Evolutionary conservation across 1,140 invertebrate genomes (phyloP).

Genomic region (Orius insidiosus): DNA sequence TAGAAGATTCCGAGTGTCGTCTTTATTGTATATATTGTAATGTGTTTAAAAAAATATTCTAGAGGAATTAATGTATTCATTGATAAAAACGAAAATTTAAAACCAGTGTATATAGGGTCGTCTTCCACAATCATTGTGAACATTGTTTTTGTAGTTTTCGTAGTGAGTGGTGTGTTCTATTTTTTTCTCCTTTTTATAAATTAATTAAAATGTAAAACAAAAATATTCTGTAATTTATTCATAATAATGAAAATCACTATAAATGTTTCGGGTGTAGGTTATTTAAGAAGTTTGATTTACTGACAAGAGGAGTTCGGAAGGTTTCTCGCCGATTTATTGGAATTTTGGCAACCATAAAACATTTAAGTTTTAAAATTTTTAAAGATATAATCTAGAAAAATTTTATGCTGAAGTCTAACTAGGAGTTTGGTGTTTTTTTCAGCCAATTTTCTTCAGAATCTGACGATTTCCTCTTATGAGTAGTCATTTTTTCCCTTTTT

Average conservation of each 20-base stretch:
- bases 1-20: constrained; percentile 1
- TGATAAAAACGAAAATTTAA: background rate
- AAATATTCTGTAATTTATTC: constrained; percentile 1
- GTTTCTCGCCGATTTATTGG: background rate
- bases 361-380: too few species aligned
- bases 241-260: too few species aligned
- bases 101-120: constrained; percentile 12
- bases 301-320: background rate
- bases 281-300: background rate
- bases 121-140: constrained; percentile 14
- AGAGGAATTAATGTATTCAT: constrained; percentile 1
- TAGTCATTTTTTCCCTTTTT: background rate
- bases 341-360: too few species aligned
- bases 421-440: too few species aligned
- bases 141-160: constrained; percentile 6
- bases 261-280: background rate
- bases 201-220: background rate
- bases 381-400: too few species aligned
- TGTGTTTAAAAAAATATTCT: constrained; percentile 11
- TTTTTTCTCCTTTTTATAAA: constrained; percentile 5
- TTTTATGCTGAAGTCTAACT: too few species aligned
- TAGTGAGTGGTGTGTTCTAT: background rate
- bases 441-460: background rate
- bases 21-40: constrained; percentile 5
- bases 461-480: constrained; percentile 2